Evolutionary conservation across 2,888 invertebrate species (phyloP).

Genomic region (Drosophila leonis): DNA sequence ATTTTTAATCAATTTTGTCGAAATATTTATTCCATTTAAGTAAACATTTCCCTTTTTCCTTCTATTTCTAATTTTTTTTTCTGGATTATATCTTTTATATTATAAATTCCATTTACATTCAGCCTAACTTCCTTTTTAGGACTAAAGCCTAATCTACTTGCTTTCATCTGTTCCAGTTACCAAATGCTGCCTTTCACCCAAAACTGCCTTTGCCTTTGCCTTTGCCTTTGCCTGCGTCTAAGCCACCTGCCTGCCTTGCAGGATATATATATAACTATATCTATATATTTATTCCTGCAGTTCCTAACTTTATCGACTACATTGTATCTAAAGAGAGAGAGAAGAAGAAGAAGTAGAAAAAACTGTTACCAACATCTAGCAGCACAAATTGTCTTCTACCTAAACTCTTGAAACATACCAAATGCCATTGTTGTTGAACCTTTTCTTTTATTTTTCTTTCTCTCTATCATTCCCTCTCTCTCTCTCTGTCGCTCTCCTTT

Average conservation of each 20-base stretch:
- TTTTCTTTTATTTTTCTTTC: slow-evolving; percentile 49
- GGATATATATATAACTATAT: slow-evolving; percentile 27
- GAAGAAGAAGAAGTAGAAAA: too few species aligned
- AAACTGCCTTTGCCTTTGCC: neutral
- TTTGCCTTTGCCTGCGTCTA: neutral
- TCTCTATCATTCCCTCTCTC: slow-evolving; percentile 25
- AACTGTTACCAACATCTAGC: slow-evolving; percentile 35
- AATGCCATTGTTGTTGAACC: slow-evolving; percentile 57
- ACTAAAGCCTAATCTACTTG: slow-evolving; percentile 42
- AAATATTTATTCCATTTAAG: too few species aligned
- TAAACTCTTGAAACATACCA: slow-evolving; percentile 55
- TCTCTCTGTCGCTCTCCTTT: slow-evolving; percentile 1
- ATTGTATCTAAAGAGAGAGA: slow-evolving; percentile 33
- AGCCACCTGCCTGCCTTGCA: slow-evolving; percentile 41
- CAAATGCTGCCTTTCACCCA: slow-evolving; percentile 46
- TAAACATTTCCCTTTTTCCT: neutral
- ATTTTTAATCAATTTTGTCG: too few species aligned
- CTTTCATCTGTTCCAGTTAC: slow-evolving; percentile 48
- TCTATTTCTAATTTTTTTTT: neutral
- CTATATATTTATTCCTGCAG: slow-evolving; percentile 13
- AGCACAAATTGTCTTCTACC: slow-evolving; percentile 60
- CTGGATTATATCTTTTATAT: neutral
- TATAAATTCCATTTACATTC: slow-evolving; percentile 4
- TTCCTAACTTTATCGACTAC: slow-evolving; percentile 50
- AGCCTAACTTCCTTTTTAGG: slow-evolving; percentile 34